Conservation (phyloP, 1,140 invertebrate genomes). For the Conus ventricosus region DNA sequence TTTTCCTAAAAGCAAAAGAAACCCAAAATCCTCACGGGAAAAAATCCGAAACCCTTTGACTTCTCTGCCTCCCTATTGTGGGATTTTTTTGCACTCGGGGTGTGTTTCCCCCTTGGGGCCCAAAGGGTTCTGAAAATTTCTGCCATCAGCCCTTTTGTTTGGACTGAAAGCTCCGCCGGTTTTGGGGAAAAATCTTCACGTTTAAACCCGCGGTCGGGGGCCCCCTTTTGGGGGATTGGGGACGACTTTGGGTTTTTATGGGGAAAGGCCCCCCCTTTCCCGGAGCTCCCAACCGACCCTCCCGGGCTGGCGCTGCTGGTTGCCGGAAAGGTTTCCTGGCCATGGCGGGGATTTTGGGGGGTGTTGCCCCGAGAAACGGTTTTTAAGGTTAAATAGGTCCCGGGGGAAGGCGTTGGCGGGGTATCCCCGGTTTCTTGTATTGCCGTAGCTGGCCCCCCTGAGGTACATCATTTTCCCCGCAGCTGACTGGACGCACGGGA, state of each 20-base stretch:
- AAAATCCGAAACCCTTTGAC: slow-evolving; percentile 72
- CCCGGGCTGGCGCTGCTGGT: slow-evolving; percentile 43
- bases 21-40: slow-evolving; percentile 72
- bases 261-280: slow-evolving; percentile 47
- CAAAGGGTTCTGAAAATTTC: slow-evolving; percentile 75
- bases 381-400: slow-evolving; percentile 60
- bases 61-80: slow-evolving; percentile 65
- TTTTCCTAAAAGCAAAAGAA: slow-evolving; percentile 68
- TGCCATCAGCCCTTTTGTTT: slow-evolving; percentile 72
- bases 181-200: slow-evolving; percentile 74
- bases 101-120: slow-evolving; percentile 70
- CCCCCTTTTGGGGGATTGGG: slow-evolving; percentile 72
- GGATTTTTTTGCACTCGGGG: slow-evolving; percentile 67
- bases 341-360: slow-evolving; percentile 40
- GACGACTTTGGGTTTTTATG: slow-evolving; percentile 73
- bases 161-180: slow-evolving; percentile 70
- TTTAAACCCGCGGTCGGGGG: slow-evolving; percentile 62
- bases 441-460: slow-evolving; percentile 34
- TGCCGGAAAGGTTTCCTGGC: slow-evolving; percentile 58
- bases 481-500: neutral
- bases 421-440: slow-evolving; percentile 48
- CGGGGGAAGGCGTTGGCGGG: slow-evolving; percentile 63
- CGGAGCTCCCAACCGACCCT: slow-evolving; percentile 14
- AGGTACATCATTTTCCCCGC: slow-evolving; percentile 11
- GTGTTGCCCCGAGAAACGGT: slow-evolving; percentile 18